Conservation (phyloP, 1,140 invertebrate species). For the Euglossa dilemma region DNA sequence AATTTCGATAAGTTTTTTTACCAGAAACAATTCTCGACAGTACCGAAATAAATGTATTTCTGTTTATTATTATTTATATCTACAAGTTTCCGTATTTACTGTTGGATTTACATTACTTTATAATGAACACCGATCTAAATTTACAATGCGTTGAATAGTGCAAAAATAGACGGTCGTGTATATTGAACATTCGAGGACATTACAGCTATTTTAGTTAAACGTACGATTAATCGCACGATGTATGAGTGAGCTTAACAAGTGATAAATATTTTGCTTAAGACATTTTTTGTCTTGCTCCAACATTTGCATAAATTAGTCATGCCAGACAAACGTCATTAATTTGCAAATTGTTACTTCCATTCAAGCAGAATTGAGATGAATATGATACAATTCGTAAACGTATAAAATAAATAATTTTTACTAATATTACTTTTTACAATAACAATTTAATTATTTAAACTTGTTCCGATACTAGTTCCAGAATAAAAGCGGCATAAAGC, state of each 20-base stretch:
- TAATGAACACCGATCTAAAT: conserved; percentile 24
- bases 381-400: background rate
- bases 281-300: background rate
- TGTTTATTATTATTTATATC: background rate
- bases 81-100: background rate
- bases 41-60: background rate
- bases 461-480: conserved; percentile 28
- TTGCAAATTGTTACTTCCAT: background rate
- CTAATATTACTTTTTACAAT: background rate
- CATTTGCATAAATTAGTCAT: background rate
- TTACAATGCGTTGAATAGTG: background rate
- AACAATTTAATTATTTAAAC: background rate
- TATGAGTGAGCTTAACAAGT: too few species aligned
- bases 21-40: background rate
- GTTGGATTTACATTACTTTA: background rate
- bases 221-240: background rate
- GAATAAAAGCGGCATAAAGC: conserved; percentile 35
- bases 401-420: background rate
- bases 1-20: background rate
- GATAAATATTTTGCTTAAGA: too few species aligned
- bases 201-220: conserved; percentile 1
- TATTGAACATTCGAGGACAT: conserved; percentile 13
- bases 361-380: background rate
- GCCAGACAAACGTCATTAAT: background rate
- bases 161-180: conserved; percentile 12